Evolutionary conservation across 2,888 invertebrate species (phyloP), one percentile per base, ranked within the genome.

Genomic region (Drosophila mimica): DNA sequence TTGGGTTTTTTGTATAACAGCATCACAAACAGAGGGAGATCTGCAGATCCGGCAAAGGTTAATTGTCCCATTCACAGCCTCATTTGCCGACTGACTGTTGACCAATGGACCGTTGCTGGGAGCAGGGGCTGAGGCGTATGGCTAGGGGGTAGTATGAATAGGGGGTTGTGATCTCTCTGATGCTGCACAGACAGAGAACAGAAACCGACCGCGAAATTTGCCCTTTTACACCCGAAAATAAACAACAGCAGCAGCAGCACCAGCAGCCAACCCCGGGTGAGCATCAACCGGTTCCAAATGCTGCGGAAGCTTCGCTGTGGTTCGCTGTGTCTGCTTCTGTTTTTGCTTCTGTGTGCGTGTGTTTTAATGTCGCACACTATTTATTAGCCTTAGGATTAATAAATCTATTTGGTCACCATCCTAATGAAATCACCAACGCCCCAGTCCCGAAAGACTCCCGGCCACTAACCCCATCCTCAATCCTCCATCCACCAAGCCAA

Each of bases 331-430:
- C 25, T 25, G 25, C 25, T 25, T 25, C 25, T 25, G 25, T 25
- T 25, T 2, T 25, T 25, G 25, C 25, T 28, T 40, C 48, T 25
- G 57, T 67, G 54, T 49, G 63, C 64, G 62, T 57, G 64, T 70
- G 70, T 48, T 78, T 64, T 76, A 82, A 82, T 87, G 89, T 87
- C 91, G 86, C 89, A 86, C 88, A 90, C 89, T 92, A 92, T 92
- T 92, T 91, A 92, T 92, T 92, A 92, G 91, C 91, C 86, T 81
- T 76, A 91, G 91, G 91, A 92, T 92, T 92, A 92, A 92, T 92
- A 91, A 92, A 92, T 92, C 92, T 92, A 92, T 92, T 92, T 92
- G 92, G 92, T 92, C 92, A 92, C 92, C 92, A 88, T 81, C 88
- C 89, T 88, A 89, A 83, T 89, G 84, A 85, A 89, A 89, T 89